A percentile compares a stretch with the other conserved stretches of the same genome.
These are phyloP conservation scores for Steinernema hermaphroditum DNA, from an alignment of 2,888 invertebrate genomes.

Conservation along the genomic window DNA sequence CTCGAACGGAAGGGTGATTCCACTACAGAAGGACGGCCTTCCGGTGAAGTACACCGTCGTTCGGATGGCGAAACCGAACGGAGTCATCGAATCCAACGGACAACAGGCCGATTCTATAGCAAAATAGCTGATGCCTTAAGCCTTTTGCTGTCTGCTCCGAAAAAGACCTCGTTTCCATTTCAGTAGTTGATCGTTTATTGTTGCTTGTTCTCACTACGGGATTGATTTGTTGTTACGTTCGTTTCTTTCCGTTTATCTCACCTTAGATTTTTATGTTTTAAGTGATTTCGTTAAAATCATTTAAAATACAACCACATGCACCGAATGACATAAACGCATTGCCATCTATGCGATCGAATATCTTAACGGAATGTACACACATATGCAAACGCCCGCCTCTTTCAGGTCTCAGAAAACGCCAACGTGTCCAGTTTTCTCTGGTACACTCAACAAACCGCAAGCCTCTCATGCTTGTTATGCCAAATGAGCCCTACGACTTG, in stretches of 20 bases:
- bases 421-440: background rate
- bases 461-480: conserved; percentile 6
- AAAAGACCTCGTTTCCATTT: background rate
- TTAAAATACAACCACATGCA: too few relatives aligned
- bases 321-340: too few relatives aligned
- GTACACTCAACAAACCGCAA: background rate
- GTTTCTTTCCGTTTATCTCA: background rate
- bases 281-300: background rate
- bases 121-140: background rate
- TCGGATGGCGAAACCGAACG: background rate
- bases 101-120: background rate
- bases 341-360: too few relatives aligned
- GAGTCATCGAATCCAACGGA: background rate
- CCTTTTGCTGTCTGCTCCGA: background rate
- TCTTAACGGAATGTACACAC: too few relatives aligned
- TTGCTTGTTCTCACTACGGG: conserved; percentile 20
- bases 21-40: background rate
- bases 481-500: conserved; percentile 17
- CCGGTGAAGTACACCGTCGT: conserved; percentile 12
- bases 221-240: conserved; percentile 15
- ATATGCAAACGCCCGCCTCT: too few relatives aligned
- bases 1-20: conserved; percentile 1
- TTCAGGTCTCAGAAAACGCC: too few relatives aligned
- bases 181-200: background rate
- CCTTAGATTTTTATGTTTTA: background rate